Conservation (phyloP, 2,113 vertebrate genomes). For the Syrrhaptes paradoxus region DNA sequence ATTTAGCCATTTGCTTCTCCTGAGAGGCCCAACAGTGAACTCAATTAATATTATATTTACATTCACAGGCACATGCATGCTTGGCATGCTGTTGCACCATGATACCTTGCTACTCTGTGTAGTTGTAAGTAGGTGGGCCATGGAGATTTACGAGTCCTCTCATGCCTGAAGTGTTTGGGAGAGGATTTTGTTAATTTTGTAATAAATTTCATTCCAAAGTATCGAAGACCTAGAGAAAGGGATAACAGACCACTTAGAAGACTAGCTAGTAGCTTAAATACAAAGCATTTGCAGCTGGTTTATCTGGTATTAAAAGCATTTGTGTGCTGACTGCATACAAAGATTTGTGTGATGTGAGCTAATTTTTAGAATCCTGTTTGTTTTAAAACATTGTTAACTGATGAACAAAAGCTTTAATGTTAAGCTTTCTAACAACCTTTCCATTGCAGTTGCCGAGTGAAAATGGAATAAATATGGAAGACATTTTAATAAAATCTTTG, state of each 20-base stretch:
- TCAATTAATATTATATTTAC: neutral
- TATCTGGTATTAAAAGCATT: neutral
- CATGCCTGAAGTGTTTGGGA: neutral
- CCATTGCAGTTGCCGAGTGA: neutral
- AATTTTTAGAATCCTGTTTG: neutral
- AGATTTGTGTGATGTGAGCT: neutral
- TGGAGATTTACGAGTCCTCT: neutral
- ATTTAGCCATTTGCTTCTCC: neutral
- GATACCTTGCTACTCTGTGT: neutral
- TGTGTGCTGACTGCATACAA: neutral
- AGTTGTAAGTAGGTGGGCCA: neutral
- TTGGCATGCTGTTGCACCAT: rapidly evolving
- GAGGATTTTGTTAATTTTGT: neutral
- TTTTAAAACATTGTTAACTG: neutral
- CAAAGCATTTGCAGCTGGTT: neutral
- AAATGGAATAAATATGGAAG: neutral
- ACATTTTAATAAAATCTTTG: neutral
- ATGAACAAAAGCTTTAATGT: neutral
- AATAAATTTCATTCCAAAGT: neutral
- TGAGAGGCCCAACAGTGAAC: neutral
- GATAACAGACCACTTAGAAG: neutral
- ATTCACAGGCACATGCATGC: neutral
- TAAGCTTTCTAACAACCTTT: neutral
- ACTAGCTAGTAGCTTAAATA: neutral
- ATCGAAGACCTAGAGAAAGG: neutral